A percentile compares a stretch with the other conserved stretches of the same genome.
phyloP scores from a whole-genome alignment of 2,113 vertebrate genomes.

The Trachemys scripta region DNA sequence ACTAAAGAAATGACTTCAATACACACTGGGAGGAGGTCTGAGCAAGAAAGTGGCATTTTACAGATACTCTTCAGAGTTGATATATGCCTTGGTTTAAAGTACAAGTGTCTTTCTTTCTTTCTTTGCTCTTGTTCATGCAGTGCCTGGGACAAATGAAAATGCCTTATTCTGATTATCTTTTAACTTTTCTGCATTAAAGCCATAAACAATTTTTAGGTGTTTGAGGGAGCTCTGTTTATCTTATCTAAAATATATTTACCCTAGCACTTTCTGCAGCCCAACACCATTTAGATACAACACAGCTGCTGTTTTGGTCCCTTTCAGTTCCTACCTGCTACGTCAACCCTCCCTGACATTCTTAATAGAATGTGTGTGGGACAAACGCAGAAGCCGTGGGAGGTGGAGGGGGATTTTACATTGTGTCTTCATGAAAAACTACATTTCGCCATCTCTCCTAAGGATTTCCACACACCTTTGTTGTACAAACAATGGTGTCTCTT shows the following conservation, averaged over 20 bases:
- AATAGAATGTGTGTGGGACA: background rate
- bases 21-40: background rate
- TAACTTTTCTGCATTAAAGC: background rate
- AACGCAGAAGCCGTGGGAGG: background rate
- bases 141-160: background rate
- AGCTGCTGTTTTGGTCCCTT: background rate
- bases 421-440: background rate
- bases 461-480: background rate
- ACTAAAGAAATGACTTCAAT: background rate
- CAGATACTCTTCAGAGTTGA: background rate
- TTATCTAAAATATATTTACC: background rate
- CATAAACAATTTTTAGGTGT: background rate
- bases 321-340: background rate
- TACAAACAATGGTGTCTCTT: background rate
- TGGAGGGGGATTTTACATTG: background rate
- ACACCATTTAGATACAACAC: background rate
- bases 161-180: background rate
- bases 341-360: background rate
- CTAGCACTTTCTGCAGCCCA: background rate
- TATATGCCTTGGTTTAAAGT: rapidly evolving
- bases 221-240: background rate
- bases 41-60: background rate
- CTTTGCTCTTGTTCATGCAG: background rate
- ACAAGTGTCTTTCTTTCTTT: rapidly evolving
- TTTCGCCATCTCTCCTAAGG: background rate